These are phyloP conservation scores for Bugula neritina DNA, from an alignment of 2,888 invertebrate genomes.

Conservation along the genomic window DNA sequence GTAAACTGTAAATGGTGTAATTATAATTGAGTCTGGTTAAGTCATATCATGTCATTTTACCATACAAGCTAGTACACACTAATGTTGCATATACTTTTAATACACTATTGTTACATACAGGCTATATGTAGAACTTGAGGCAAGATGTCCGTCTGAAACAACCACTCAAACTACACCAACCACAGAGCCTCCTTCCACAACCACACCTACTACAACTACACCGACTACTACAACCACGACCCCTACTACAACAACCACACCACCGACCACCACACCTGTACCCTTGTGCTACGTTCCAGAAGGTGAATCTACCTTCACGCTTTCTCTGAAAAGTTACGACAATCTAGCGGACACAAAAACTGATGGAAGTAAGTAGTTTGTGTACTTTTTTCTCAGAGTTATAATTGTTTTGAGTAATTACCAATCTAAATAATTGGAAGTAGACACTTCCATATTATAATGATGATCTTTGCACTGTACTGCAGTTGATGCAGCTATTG, in stretches of 20 bases:
- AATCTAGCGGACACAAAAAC: not conserved
- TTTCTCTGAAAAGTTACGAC: not conserved
- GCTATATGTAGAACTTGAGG: not conserved
- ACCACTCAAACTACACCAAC: not conserved
- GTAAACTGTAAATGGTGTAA: too few species aligned
- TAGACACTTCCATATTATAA: too few species aligned
- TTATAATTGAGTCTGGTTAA: too few species aligned
- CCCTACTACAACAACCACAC: not conserved
- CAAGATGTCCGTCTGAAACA: not conserved
- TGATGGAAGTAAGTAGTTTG: not conserved
- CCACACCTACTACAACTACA: not conserved
- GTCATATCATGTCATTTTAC: too few species aligned
- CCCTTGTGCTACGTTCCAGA: not conserved
- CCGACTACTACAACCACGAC: not conserved
- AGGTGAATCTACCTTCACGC: not conserved
- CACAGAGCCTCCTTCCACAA: slow-evolving; percentile 19
- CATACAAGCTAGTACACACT: too few species aligned
- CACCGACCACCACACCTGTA: not conserved
- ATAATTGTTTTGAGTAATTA: too few species aligned
- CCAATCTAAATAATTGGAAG: too few species aligned
- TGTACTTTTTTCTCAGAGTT: too few species aligned
- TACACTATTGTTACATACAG: too few species aligned
- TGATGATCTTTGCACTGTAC: too few species aligned
- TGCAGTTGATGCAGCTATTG: too few species aligned
- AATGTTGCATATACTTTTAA: too few species aligned